Evolutionary conservation across 2,888 invertebrate genomes (phyloP).

Genomic region (Callyntrura sp.): DNA sequence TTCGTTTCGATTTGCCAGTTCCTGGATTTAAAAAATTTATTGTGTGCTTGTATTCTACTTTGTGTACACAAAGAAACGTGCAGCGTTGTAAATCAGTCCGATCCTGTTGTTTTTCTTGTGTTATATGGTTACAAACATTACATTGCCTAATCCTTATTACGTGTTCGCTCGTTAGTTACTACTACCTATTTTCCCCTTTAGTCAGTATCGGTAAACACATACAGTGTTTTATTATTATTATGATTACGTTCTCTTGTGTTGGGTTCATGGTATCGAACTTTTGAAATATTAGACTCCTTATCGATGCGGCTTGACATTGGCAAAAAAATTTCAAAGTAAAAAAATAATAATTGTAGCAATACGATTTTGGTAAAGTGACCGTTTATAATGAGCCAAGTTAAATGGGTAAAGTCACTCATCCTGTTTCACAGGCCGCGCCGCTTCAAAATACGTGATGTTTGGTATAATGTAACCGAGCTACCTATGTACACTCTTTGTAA

Average conservation of each 20-base stretch:
- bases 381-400: constrained; percentile 18
- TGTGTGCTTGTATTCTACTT: constrained; percentile 37
- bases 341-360: constrained; percentile 27
- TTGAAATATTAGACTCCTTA: not conserved
- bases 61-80: constrained; percentile 53
- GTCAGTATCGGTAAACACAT: not conserved
- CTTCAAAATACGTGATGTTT: no score
- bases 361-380: constrained; percentile 19
- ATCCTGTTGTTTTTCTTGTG: constrained; percentile 55
- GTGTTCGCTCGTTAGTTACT: constrained; percentile 4
- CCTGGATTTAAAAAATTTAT: constrained; percentile 66
- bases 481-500: not conserved
- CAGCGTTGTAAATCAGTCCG: constrained; percentile 62
- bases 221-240: not conserved
- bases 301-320: constrained; percentile 16
- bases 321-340: constrained; percentile 19
- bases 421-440: constrained; percentile 28
- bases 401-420: constrained; percentile 36
- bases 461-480: not conserved
- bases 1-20: not conserved
- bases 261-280: not conserved
- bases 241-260: not conserved
- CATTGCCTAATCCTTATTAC: constrained; percentile 49
- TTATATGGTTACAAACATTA: not conserved
- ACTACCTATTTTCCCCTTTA: not conserved